phyloP scores from a whole-genome alignment of 2,113 vertebrate species.

The Rhombomys opimus region DNA sequence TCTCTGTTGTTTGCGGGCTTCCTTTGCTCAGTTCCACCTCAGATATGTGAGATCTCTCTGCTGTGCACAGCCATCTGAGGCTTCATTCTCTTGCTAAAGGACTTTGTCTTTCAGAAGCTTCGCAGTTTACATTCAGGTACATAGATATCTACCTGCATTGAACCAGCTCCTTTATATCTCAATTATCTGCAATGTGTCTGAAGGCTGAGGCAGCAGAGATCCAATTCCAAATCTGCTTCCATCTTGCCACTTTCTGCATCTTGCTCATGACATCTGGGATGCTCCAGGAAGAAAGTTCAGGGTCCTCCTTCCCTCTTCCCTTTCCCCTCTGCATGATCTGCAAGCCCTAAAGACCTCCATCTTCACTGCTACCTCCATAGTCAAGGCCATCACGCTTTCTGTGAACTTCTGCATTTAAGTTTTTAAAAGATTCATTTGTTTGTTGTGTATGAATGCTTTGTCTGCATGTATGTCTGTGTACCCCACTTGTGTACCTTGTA shows the following conservation, averaged over 20 bases:
- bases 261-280: not conserved
- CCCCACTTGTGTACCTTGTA: not conserved
- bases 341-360: no score
- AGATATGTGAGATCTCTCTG: not conserved
- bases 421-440: not conserved
- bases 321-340: fast-evolving
- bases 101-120: not conserved
- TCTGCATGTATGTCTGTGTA: not conserved
- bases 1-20: not conserved
- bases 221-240: not conserved
- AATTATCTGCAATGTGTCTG: not conserved
- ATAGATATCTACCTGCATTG: not conserved
- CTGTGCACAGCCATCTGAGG: not conserved
- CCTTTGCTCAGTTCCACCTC: not conserved
- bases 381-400: no score
- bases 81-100: not conserved
- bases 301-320: not conserved
- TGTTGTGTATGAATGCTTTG: not conserved
- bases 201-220: not conserved
- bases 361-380: fast-evolving
- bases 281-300: not conserved
- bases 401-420: not conserved
- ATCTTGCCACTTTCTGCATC: not conserved
- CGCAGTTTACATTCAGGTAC: not conserved
- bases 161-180: not conserved